phyloP scores from a whole-genome alignment of 2,888 invertebrate species.

The Heliconius cydno region DNA sequence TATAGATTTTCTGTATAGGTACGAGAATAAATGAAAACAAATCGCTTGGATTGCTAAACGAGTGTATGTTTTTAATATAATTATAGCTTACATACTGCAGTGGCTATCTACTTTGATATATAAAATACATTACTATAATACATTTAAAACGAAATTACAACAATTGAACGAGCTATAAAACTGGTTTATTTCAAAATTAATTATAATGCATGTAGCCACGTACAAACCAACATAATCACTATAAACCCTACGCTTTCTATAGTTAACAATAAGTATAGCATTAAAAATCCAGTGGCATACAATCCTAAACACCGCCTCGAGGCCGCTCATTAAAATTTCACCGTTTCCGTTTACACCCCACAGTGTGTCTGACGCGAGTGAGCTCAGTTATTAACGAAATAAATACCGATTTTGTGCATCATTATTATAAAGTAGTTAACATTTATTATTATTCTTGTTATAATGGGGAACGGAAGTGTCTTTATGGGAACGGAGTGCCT shows the following conservation, averaged over 20 bases:
- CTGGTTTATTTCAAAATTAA: too few species aligned
- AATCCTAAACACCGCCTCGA: conserved; percentile 47
- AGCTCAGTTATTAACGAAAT: conserved; percentile 49
- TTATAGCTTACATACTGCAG: too few species aligned
- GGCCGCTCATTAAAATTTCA: conserved; percentile 67
- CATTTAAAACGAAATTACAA: background rate
- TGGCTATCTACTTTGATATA: too few species aligned
- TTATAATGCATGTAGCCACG: too few species aligned
- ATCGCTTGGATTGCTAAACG: background rate
- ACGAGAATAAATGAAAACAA: background rate
- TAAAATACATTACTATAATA: background rate
- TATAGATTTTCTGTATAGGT: too few species aligned
- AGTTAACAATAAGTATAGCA: background rate
- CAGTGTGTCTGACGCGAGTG: conserved; percentile 56
- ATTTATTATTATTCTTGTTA: background rate
- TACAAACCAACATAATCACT: background rate
- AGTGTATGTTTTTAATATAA: background rate
- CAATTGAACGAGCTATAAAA: too few species aligned
- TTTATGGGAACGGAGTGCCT: background rate
- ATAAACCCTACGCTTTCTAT: background rate
- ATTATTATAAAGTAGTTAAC: conserved; percentile 17
- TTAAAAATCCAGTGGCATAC: conserved; percentile 7
- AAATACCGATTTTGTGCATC: conserved; percentile 41
- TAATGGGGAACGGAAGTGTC: background rate
- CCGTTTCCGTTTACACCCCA: conserved; percentile 57